Base-by-base conservation (phyloP, 2,888 invertebrate species). In the Brachyopa scutellaris region DNA sequence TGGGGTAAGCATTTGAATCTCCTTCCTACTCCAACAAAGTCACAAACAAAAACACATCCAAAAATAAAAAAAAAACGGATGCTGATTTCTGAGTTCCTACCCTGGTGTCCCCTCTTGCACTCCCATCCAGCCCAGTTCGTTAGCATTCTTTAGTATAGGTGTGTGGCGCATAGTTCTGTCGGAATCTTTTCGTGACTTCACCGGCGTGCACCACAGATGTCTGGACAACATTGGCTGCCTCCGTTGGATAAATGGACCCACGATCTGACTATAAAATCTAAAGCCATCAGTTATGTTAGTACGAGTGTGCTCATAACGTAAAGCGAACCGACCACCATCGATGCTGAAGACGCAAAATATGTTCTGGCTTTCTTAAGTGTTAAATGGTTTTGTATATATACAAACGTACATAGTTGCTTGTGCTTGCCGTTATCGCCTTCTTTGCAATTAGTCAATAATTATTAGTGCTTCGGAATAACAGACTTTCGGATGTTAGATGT, bases 61-160 rank as follows among this genome's bases (percentile, higher is more conserved):
- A 49, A 64, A 51, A 64, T 51, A 64, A 47, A 49, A 31, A 8
- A 21, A 15, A 26, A 45, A n/a, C 21, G 31, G 17, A 61, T 45
- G 42, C 31, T 45, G 31, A 51, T 51, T 45, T 42, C 45, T 31
- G 19, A 31, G 19, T 13, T 8, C 11, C 8, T 7, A 21, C 47
- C 23, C 38, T 38, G 2, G 26, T 26, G 26, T 26, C 26, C 4
- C 23, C 11, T 31, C 42, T 9, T 29, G 13, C 40, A 38, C 40
- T 29, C n/a, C n/a, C n/a, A n/a, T n/a, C n/a, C n/a, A n/a, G n/a
- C 26, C 40, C 40, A 57, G 29, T 40, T 40, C 17, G 9, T 40
- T 7, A 6, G n/a, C 15, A 13, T 38, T 17, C 17, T 23, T 6
- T 11, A 40, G 23, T 1, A 13, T 4, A 29, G 26, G 26, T 49